Percentiles rank a stretch among this genome's conserved stretches.
Conservation (phyloP, 1,140 invertebrate species). For the Ceratina australensis region DNA sequence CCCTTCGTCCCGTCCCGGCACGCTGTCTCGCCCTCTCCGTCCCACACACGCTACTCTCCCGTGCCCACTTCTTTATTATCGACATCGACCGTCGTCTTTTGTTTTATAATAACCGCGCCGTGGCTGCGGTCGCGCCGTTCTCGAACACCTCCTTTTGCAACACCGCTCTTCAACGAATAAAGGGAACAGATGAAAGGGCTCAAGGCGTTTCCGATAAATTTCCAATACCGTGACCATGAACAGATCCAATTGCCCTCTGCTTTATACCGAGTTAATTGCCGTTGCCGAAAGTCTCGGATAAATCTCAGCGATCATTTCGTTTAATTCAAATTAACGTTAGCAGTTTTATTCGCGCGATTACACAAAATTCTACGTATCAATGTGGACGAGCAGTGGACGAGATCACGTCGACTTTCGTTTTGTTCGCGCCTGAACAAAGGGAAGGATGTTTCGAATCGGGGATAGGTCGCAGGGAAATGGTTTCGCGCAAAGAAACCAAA, state of each 20-base stretch:
- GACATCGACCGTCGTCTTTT: slow-evolving; percentile 76
- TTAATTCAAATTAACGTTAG: too few relatives aligned
- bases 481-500: not conserved
- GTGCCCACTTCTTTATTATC: slow-evolving; percentile 77
- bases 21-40: slow-evolving; percentile 41
- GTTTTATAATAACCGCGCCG: slow-evolving; percentile 78
- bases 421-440: too few relatives aligned
- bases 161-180: slow-evolving; percentile 24
- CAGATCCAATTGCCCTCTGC: too few relatives aligned
- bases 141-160: slow-evolving; percentile 66
- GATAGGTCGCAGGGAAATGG: not conserved
- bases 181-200: not conserved
- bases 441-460: not conserved
- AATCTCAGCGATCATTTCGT: too few relatives aligned
- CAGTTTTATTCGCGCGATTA: too few relatives aligned
- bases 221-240: slow-evolving; percentile 19
- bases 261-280: too few relatives aligned
- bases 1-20: slow-evolving; percentile 62
- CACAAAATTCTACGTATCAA: too few relatives aligned
- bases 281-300: too few relatives aligned
- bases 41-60: slow-evolving; percentile 53
- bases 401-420: not conserved
- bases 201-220: slow-evolving; percentile 54
- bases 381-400: too few relatives aligned
- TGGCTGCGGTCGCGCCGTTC: slow-evolving; percentile 72